Evolutionary conservation across 2,888 invertebrate species (phyloP).

Genomic region (Mechanitis mazaeus): DNA sequence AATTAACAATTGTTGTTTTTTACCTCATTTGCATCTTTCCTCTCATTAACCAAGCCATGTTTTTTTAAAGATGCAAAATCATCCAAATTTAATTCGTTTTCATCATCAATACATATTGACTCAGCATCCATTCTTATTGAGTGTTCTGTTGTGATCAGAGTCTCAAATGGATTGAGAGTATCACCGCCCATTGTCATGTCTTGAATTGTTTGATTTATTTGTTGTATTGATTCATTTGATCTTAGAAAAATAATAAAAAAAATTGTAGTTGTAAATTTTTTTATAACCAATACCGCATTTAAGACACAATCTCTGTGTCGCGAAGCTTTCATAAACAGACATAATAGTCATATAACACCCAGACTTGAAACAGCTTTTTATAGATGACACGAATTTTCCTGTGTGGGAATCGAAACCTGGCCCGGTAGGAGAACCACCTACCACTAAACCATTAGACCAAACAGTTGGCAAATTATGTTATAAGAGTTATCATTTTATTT

Average conservation of each 20-base stretch:
- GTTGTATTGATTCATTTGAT: constrained; percentile 63
- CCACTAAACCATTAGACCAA: too few species aligned
- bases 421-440: too few species aligned
- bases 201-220: constrained; percentile 71
- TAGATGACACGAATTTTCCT: too few species aligned
- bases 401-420: too few species aligned
- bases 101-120: constrained; percentile 59
- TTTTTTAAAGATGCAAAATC: constrained; percentile 69
- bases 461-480: too few species aligned
- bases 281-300: too few species aligned
- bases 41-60: constrained; percentile 60
- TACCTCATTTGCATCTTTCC: constrained; percentile 64
- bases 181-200: constrained; percentile 73
- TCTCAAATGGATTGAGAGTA: constrained; percentile 66
- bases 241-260: constrained; percentile 34
- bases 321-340: too few species aligned
- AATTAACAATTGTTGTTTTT: neutral
- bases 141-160: constrained; percentile 49
- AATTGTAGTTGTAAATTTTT: too few species aligned
- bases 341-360: too few species aligned
- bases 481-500: too few species aligned
- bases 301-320: too few species aligned
- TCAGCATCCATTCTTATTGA: constrained; percentile 67
- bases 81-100: constrained; percentile 62
- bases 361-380: too few species aligned